Conservation (phyloP, 2,113 vertebrate species). For the Hippocampus comes region DNA sequence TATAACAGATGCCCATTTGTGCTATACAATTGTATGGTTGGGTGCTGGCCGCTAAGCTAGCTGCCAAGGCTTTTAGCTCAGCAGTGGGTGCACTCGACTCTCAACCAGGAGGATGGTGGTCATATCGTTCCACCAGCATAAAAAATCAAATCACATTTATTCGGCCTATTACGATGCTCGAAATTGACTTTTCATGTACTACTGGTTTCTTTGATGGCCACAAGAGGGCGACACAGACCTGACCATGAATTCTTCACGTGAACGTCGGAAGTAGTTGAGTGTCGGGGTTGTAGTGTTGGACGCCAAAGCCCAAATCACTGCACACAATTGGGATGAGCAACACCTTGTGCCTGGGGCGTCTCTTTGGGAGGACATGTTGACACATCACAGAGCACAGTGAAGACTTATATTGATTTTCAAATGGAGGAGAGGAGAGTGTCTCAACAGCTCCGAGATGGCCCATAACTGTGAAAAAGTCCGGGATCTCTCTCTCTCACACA, state of each 20-base stretch:
- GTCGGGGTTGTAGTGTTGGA: conserved; percentile 1
- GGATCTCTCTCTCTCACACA: conserved; percentile 10
- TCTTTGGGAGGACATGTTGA: conserved; percentile 42
- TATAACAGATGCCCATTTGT: too few species aligned
- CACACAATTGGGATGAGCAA: conserved; percentile 26
- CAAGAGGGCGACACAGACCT: conserved; percentile 55
- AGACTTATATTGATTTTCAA: conserved; percentile 66
- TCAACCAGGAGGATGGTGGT: too few species aligned
- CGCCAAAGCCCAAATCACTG: conserved; percentile 36
- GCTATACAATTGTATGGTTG: too few species aligned
- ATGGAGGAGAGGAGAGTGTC: conserved; percentile 53
- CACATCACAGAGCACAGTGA: conserved; percentile 45
- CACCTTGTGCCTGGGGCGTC: conserved; percentile 40
- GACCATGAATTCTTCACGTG: background rate
- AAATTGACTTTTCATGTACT: background rate
- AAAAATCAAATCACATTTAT: too few species aligned
- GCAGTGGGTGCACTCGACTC: too few species aligned
- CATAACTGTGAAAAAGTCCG: conserved; percentile 58
- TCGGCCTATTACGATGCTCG: too few species aligned
- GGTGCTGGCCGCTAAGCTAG: too few species aligned
- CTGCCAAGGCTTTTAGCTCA: too few species aligned
- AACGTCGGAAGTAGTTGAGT: conserved; percentile 9
- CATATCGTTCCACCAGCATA: too few species aligned
- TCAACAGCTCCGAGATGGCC: conserved; percentile 50
- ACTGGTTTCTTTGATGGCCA: conserved; percentile 1